phyloP scores from a whole-genome alignment of 2,113 vertebrate species.

The Sylvia atricapilla region DNA sequence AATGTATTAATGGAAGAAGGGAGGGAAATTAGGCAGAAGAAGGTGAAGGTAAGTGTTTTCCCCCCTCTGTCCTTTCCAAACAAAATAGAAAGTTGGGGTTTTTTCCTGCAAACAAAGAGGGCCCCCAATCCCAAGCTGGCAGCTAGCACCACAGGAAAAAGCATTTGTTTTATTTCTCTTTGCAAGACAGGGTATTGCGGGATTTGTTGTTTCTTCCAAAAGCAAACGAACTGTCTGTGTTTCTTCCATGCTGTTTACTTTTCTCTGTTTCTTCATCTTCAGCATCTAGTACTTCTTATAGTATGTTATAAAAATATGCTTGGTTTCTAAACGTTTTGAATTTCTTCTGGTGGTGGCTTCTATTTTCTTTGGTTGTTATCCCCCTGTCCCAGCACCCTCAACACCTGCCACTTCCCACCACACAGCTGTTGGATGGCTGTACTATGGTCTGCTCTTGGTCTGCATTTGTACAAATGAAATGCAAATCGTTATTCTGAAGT shows the following conservation, averaged over 20 bases:
- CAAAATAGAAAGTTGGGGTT: background rate
- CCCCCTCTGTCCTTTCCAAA: background rate
- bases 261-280: background rate
- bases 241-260: background rate
- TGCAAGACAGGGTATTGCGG: background rate
- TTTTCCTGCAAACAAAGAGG: background rate
- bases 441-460: background rate
- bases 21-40: background rate
- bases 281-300: background rate
- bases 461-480: background rate
- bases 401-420: background rate
- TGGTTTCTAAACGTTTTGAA: background rate
- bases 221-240: background rate
- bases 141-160: background rate
- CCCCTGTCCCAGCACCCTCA: background rate
- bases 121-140: background rate
- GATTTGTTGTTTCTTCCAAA: background rate
- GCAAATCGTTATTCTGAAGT: background rate
- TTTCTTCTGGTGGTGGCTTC: conserved; percentile 12
- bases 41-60: conserved; percentile 39
- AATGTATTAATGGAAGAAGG: background rate
- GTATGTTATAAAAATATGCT: background rate
- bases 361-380: background rate
- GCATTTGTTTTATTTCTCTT: background rate
- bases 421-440: background rate